phyloP scores from a whole-genome alignment of 2,888 invertebrate genomes.

The Brenthis hecate region DNA sequence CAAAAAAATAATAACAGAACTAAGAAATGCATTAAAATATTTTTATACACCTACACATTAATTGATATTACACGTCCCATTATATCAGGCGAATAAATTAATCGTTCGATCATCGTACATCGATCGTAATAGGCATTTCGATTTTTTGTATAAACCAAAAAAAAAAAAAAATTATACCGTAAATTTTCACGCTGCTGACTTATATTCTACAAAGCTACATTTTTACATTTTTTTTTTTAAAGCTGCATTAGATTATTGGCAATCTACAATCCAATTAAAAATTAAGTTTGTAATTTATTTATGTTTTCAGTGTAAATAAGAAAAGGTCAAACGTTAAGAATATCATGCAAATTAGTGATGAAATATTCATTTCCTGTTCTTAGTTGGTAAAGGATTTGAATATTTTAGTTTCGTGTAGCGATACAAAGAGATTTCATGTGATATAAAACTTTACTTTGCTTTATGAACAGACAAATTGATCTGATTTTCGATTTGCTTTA shows the following conservation, averaged over 20 bases:
- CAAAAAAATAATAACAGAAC: too few species aligned
- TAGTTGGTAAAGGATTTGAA: conserved; percentile 21
- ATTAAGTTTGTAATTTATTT: conserved; percentile 5
- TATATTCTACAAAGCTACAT: too few species aligned
- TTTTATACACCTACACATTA: too few species aligned
- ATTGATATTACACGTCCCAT: too few species aligned
- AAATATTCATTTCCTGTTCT: conserved; percentile 19
- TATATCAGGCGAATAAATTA: too few species aligned
- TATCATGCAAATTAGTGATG: conserved; percentile 19
- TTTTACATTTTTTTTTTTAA: background rate
- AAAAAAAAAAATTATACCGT: too few species aligned
- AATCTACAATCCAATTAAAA: background rate
- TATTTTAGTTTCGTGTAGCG: conserved; percentile 18
- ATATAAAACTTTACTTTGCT: conserved; percentile 15
- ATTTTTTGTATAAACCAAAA: too few species aligned
- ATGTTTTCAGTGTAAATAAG: conserved; percentile 18
- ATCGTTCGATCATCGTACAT: too few species aligned
- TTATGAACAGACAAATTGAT: background rate
- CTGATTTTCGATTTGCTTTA: background rate
- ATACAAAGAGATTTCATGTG: conserved; percentile 9
- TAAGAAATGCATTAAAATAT: too few species aligned
- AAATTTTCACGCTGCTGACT: too few species aligned
- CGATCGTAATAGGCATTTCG: too few species aligned
- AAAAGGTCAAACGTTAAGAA: conserved; percentile 20
- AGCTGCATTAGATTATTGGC: background rate